Percentiles rank a stretch among this genome's conserved stretches.
phyloP scores from a whole-genome alignment of 2,888 invertebrate species.

The Deroplatys truncata region DNA sequence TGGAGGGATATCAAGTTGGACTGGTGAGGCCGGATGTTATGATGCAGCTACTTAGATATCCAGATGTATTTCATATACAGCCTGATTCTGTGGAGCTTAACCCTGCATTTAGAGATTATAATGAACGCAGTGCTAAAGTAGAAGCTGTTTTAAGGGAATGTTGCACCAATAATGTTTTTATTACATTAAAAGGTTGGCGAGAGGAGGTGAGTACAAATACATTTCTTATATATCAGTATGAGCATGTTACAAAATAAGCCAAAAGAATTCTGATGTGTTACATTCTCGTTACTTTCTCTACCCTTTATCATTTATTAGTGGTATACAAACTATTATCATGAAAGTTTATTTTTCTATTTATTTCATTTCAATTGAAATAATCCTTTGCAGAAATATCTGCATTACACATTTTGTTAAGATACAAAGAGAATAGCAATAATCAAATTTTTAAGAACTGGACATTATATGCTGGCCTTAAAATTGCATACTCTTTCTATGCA shows the following conservation, averaged over 20 bases:
- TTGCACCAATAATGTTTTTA: slow-evolving; percentile 68
- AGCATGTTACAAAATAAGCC: neutral
- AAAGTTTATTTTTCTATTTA: too few relatives aligned
- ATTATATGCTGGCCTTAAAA: too few relatives aligned
- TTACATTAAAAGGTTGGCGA: slow-evolving; percentile 86
- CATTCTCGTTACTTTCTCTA: neutral
- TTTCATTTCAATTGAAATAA: too few relatives aligned
- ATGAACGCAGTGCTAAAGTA: slow-evolving; percentile 71
- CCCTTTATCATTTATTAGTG: neutral
- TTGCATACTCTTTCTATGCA: too few relatives aligned
- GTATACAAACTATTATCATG: too few relatives aligned
- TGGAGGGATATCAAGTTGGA: slow-evolving; percentile 86
- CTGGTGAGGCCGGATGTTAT: slow-evolving; percentile 80
- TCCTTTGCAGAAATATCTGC: too few relatives aligned
- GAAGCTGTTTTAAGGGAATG: slow-evolving; percentile 75
- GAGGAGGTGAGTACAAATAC: slow-evolving; percentile 66
- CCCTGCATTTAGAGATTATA: slow-evolving; percentile 81
- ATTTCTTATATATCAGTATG: neutral
- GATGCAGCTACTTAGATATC: slow-evolving; percentile 73
- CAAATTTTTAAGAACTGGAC: too few relatives aligned
- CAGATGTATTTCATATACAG: slow-evolving; percentile 73
- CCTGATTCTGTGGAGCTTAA: slow-evolving; percentile 75
- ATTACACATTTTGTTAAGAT: too few relatives aligned
- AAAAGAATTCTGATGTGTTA: neutral
- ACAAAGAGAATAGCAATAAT: too few relatives aligned